Evolutionary conservation across 2,888 invertebrate species (phyloP).

Genomic region (Tinea semifulvella): DNA sequence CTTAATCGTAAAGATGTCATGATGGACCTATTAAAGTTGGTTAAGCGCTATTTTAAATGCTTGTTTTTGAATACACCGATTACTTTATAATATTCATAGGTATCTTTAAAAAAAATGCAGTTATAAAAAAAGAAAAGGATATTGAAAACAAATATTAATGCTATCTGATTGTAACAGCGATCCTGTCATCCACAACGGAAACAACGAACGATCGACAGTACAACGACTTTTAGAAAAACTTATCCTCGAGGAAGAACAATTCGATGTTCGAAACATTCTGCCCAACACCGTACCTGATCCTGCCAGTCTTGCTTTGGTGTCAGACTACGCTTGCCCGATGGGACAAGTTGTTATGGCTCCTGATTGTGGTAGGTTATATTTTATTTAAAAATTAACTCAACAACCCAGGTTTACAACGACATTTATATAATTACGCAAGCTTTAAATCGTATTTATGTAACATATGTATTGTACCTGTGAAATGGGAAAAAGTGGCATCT

Average conservation of each 20-base stretch:
- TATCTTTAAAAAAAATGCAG: not conserved
- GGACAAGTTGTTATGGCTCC: conserved; percentile 95
- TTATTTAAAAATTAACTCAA: too few species aligned
- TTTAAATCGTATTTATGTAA: too few species aligned
- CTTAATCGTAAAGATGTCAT: too few species aligned
- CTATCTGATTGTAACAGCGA: conserved; percentile 68
- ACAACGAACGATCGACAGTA: conserved; percentile 86
- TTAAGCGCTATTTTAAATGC: too few species aligned
- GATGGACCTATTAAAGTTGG: too few species aligned
- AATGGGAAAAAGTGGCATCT: too few species aligned
- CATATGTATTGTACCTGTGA: too few species aligned
- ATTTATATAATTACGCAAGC: too few species aligned
- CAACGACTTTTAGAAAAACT: conserved; percentile 86
- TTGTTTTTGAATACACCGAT: too few species aligned
- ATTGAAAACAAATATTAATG: not conserved
- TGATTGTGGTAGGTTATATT: conserved; percentile 78
- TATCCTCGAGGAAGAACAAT: conserved; percentile 92
- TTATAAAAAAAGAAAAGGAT: not conserved
- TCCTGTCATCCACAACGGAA: conserved; percentile 86
- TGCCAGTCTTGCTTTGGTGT: conserved; percentile 84
- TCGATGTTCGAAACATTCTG: conserved; percentile 90
- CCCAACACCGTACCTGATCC: conserved; percentile 96
- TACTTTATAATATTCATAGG: too few species aligned
- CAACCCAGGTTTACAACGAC: too few species aligned
- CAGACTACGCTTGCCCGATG: conserved; percentile 91